Evolutionary conservation across 2,888 invertebrate genomes (phyloP).

Genomic region (Xanthia icteritia): DNA sequence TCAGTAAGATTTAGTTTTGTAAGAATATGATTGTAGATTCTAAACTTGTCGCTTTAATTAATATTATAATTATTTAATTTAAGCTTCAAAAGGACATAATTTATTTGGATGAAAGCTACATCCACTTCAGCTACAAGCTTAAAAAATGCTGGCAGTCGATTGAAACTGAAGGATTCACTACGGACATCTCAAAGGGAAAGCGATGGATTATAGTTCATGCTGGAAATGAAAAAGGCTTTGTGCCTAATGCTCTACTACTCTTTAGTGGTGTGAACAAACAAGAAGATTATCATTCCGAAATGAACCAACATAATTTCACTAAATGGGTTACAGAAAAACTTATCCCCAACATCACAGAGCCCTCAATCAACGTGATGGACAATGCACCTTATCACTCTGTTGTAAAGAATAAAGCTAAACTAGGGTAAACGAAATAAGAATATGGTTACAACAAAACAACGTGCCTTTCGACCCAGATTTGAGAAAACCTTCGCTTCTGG

Average conservation of each 20-base stretch:
- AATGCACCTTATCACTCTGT: background rate
- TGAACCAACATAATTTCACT: background rate
- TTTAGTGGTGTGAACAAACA: conserved; percentile 1
- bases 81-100: background rate
- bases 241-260: background rate
- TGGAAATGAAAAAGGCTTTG: conserved; percentile 3
- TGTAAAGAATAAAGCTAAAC: background rate
- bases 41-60: too few species aligned
- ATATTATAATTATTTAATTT: too few species aligned
- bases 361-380: conserved; percentile 10
- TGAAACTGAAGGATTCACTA: conserved; percentile 9
- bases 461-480: background rate
- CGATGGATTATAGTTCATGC: conserved; percentile 11
- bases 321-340: conserved; percentile 9
- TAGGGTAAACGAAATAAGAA: background rate
- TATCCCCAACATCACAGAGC: background rate
- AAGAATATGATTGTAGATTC: too few species aligned
- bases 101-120: conserved; percentile 5
- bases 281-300: conserved; percentile 8
- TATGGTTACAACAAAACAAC: conserved; percentile 7
- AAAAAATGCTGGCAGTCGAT: conserved; percentile 12
- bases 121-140: conserved; percentile 4
- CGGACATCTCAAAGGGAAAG: conserved; percentile 5
- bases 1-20: too few species aligned
- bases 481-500: background rate